Base-by-base conservation (phyloP, 2,888 invertebrate species). In the Phyto melanocephala region DNA sequence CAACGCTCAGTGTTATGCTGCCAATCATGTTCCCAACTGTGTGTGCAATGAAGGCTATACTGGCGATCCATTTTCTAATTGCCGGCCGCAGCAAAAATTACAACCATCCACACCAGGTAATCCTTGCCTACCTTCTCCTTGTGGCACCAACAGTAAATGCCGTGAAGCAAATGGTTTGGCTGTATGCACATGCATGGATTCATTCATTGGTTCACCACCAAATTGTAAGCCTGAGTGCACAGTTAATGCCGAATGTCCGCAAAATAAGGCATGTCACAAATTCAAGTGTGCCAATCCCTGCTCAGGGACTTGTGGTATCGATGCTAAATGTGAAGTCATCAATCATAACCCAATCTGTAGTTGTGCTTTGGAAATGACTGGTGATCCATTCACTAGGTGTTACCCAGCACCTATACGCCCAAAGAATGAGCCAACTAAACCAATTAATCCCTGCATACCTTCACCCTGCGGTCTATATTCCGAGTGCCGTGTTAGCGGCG, bases 21-120 rank as follows among this genome's bases (percentile, higher is more conserved):
- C 96, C 13, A 96, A 96, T 89, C 97, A 97, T 88, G 93, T 96
- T 54, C 97, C 97, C n/a, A 94, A 95, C 56, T 97, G 97, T 89
- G 95, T 94, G 6, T 97, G 97, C 87, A 88, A 93, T 15, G 93
- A 93, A 84, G 95, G 95, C 56, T 95, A 93, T 88, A 92, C 93
- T 42, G 96, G 96, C 62, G 95, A 96, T 93, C 95, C 96, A 6
- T 95, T 95, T 88, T 90, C 91, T 5, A 89, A 89, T 68, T 95
- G 95, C 85, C 87, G 88, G 52, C 87, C 87, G 62, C 81, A 88
- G 8, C 79, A 86, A n/a, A 88, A 88, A 13, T 84, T 86, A 0
- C 80, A 85, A 3, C 78, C 84, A 54, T 87, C 89, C 17, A 84
- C 89, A 1, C 86, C 88, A 1, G 80, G 82, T 1, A 88, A 91